Evolutionary conservation across 2,113 vertebrate species (phyloP), one percentile per base, ranked within the genome.

Genomic region (Rhea pennata): DNA sequence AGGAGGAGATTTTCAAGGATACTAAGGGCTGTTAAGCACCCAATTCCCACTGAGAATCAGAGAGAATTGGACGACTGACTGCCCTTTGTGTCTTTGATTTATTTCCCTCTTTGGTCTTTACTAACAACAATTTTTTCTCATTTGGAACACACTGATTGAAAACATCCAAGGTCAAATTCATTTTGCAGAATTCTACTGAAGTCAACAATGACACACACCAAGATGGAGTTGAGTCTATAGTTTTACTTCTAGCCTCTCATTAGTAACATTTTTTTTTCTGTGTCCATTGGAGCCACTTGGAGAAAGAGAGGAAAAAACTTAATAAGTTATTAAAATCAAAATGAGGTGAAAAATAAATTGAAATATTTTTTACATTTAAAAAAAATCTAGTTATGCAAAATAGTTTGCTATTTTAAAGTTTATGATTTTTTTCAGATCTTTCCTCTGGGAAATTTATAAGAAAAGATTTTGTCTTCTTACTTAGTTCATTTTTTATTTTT

Each of bases 121-220:
- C 93, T 95, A 97, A 96, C 93, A 96, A 96, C 96, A 96, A 93
- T 96, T 96, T 96, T 94, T 97, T 97, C 95, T 97, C 96, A 97
- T 96, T 95, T 97, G 95, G 95, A 96, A 81, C 95, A 96, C 76
- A 81, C 88, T 96, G 95, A 95, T 96, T 96, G 95, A 96, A 96
- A 97, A 97, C 93, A 94, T 97, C 88, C 95, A 95, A 97, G 95
- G 95, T 97, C 95, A 97, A 96, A 97, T 95, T 96, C 88, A 94
- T 97, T 96, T 96, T 94, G 83, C 0, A 1, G 92, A 96, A 96
- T 96, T 96, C 93, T 94, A 95, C 85, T 94, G 92, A 94, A 96
- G 86, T 88, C 90, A 94, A 96, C 95, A 88, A 88, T 96, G 93
- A 94, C 92, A 88, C 83, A 67, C 65, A 82, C 89, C 84, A 92